A percentile compares a stretch with the other conserved stretches of the same genome.
Conservation (phyloP, 2,888 invertebrate species). For the Ellobium chinense region DNA sequence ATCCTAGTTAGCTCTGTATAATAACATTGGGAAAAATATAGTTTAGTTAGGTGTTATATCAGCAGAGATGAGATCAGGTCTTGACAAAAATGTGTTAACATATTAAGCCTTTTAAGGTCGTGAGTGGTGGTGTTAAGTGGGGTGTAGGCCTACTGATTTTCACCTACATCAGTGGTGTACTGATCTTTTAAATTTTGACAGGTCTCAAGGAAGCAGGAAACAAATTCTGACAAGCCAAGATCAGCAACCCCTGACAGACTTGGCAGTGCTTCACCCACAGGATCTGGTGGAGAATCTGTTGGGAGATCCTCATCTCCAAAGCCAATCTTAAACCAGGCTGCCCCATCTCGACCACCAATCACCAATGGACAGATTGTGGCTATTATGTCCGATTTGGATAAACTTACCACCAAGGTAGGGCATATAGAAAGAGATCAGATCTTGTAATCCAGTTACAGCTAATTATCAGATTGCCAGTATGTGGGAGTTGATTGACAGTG, state of each 20-base stretch:
- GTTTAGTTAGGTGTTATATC: no score
- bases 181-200: conserved; percentile 1
- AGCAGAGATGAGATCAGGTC: no score
- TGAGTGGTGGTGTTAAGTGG: no score
- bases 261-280: conserved; percentile 23
- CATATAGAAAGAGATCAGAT: background rate
- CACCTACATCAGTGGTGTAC: no score
- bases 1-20: no score
- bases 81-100: no score
- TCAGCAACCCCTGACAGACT: conserved; percentile 36
- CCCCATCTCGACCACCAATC: conserved; percentile 59
- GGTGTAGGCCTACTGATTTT: no score
- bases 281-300: conserved; percentile 10
- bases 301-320: conserved; percentile 47
- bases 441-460: no score
- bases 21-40: no score
- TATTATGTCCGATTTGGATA: conserved; percentile 70
- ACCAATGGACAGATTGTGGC: conserved; percentile 72
- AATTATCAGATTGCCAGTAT: no score
- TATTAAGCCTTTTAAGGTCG: no score
- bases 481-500: no score
- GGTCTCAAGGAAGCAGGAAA: conserved; percentile 17
- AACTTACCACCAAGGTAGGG: conserved; percentile 59
- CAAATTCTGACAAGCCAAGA: conserved; percentile 5
- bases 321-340: conserved; percentile 20